phyloP scores from a whole-genome alignment of 2,113 vertebrate species.

The Scolopax mira region DNA sequence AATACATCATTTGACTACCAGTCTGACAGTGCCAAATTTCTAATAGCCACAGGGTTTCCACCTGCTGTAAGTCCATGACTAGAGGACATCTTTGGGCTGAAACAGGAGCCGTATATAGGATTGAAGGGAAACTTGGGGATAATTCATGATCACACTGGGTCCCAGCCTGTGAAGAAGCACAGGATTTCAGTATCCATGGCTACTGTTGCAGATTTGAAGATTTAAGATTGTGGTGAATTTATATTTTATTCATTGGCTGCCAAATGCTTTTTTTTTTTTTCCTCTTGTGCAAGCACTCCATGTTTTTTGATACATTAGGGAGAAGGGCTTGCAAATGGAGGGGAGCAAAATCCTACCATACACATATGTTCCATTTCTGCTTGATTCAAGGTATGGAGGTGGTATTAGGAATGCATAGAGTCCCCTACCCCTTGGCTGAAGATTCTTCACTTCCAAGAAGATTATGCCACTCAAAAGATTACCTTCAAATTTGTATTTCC shows the following conservation, averaged over 20 bases:
- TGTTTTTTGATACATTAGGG: neutral
- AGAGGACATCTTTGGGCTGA: neutral
- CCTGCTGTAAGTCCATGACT: neutral
- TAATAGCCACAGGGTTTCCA: neutral
- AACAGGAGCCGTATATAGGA: neutral
- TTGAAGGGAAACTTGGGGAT: neutral
- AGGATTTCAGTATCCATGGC: neutral
- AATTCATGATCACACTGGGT: neutral
- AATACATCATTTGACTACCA: neutral
- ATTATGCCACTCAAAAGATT: neutral
- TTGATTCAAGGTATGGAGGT: neutral
- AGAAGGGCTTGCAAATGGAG: neutral
- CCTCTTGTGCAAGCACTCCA: neutral
- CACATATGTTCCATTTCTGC: neutral
- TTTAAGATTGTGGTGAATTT: neutral
- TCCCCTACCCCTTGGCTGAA: neutral
- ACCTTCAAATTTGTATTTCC: neutral
- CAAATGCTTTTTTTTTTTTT: neutral
- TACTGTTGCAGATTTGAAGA: neutral
- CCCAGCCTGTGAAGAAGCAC: neutral
- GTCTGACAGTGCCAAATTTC: neutral
- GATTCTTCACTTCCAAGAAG: neutral
- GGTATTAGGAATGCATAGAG: neutral
- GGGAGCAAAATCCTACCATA: neutral
- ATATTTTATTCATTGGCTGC: neutral